Evolutionary conservation across 2,888 invertebrate species (phyloP).

Genomic region (Peribatodes rhomboidaria): DNA sequence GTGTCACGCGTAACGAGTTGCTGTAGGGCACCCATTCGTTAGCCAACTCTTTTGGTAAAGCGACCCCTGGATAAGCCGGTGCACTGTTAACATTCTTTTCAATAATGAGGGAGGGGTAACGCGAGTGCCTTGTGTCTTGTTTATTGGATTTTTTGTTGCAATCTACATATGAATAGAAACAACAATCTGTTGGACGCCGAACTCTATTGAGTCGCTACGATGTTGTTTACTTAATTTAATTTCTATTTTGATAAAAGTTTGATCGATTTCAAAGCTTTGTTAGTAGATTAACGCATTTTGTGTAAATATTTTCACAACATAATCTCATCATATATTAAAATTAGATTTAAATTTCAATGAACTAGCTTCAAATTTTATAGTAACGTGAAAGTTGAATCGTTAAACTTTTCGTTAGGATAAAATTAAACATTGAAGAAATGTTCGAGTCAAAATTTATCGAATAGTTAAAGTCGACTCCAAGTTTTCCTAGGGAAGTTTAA

Average conservation of each 20-base stretch:
- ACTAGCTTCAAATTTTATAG: not conserved
- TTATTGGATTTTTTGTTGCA: slow-evolving; percentile 86
- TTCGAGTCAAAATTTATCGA: slow-evolving; percentile 30
- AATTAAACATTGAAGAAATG: slow-evolving; percentile 31
- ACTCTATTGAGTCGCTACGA: slow-evolving; percentile 66
- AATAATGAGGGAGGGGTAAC: slow-evolving; percentile 83
- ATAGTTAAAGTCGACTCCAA: slow-evolving; percentile 59
- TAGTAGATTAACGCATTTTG: slow-evolving; percentile 52
- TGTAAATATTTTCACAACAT: slow-evolving; percentile 44
- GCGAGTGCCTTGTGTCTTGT: slow-evolving; percentile 79
- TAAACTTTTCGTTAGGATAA: slow-evolving; percentile 24
- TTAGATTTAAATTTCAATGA: not conserved
- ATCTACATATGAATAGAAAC: slow-evolving; percentile 85
- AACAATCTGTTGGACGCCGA: slow-evolving; percentile 78
- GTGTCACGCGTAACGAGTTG: slow-evolving; percentile 80
- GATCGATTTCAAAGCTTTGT: slow-evolving; percentile 35
- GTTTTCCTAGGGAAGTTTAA: slow-evolving; percentile 67
- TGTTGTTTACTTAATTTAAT: slow-evolving; percentile 61
- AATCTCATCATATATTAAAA: slow-evolving; percentile 4
- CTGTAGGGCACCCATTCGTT: slow-evolving; percentile 81
- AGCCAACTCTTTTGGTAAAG: slow-evolving; percentile 86
- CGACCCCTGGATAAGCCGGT: slow-evolving; percentile 82
- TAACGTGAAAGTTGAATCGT: slow-evolving; percentile 1
- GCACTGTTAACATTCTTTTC: slow-evolving; percentile 85
- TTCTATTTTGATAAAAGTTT: slow-evolving; percentile 43